Evolutionary conservation across 1,140 invertebrate genomes (phyloP), one percentile per base, ranked within the genome.

Genomic region (Nomia melanderi): DNA sequence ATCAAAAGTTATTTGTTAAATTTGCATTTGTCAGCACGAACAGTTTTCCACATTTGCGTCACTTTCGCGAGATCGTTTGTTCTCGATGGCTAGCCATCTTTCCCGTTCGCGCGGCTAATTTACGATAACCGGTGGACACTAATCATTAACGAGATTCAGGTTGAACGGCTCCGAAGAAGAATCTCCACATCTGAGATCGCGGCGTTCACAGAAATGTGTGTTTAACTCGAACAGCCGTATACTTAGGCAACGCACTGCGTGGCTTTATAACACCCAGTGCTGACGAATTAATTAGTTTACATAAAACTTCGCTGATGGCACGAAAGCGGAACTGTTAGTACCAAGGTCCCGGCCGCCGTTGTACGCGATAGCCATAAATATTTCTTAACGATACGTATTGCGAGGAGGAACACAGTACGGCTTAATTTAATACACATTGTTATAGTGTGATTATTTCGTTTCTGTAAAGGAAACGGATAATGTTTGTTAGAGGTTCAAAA

Each of bases 241-340:
- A 73, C 23, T 17, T 62, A 25, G 56, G 64, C 54, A 71, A 77
- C 39, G 11, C n/a, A n/a, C 31, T n/a, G 39, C 65, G 54, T 53
- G 20, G 56, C 27, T 69, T 75, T 63, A 75, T 50, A 50, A 54
- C 39, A 41, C 6, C 39, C 50, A 31, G 23, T 63, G 39, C 64
- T 41, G 20, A 54, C 64, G 41, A 60, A 82, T 73, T 82, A 78
- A 83, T 82, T 82, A 78, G 67, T 77, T 81, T 81, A 81, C 69
- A 78, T 54, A 67, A 82, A 82, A 81, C 62, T 72, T 41, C 60
- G 59, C 72, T 47, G 80, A 82, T 82, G 80, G 36, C 50, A 77
- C 64, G 62, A 57, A 77, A 73, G 60, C 33, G 64, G 67, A 23
- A 73, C 81, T 53, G 41, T 73, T 69, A 50, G 63, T 25, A 27